These are phyloP conservation scores for Pipra filicauda DNA, from an alignment of 2,113 vertebrate species.

Conservation along the genomic window DNA sequence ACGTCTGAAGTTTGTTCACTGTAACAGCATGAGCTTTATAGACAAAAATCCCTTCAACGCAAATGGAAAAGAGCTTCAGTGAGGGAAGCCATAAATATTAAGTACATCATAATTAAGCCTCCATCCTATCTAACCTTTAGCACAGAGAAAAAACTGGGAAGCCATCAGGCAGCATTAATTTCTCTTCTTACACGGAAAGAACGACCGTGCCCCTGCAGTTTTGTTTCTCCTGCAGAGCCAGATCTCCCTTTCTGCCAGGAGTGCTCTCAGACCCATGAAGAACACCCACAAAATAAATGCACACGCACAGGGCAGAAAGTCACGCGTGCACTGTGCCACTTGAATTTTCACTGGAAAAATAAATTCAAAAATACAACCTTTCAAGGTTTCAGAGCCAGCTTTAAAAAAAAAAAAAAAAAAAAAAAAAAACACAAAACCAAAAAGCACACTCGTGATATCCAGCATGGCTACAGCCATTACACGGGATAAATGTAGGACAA, in stretches of 20 bases:
- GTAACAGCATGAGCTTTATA: background rate
- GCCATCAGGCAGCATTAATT: background rate
- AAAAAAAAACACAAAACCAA: background rate
- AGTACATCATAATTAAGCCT: constrained; percentile 35
- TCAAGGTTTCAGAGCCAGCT: background rate
- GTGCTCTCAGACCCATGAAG: background rate
- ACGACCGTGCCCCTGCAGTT: background rate
- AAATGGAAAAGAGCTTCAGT: background rate
- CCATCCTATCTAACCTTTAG: constrained; percentile 17
- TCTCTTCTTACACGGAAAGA: background rate
- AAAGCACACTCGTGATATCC: background rate
- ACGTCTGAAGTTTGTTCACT: background rate
- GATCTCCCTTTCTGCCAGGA: background rate
- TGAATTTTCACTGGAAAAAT: background rate
- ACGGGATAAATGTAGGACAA: background rate
- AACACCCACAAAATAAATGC: background rate
- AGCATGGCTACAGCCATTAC: background rate
- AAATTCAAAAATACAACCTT: background rate
- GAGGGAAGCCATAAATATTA: constrained; percentile 41
- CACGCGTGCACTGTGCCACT: background rate
- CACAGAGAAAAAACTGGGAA: constrained; percentile 21
- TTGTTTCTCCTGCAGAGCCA: background rate
- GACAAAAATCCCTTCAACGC: background rate
- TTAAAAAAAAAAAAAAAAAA: background rate
- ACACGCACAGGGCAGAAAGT: background rate